Evolutionary conservation across 2,113 vertebrate genomes (phyloP), one percentile per base, ranked within the genome.

Genomic region (Microcebus ravelobensis): DNA sequence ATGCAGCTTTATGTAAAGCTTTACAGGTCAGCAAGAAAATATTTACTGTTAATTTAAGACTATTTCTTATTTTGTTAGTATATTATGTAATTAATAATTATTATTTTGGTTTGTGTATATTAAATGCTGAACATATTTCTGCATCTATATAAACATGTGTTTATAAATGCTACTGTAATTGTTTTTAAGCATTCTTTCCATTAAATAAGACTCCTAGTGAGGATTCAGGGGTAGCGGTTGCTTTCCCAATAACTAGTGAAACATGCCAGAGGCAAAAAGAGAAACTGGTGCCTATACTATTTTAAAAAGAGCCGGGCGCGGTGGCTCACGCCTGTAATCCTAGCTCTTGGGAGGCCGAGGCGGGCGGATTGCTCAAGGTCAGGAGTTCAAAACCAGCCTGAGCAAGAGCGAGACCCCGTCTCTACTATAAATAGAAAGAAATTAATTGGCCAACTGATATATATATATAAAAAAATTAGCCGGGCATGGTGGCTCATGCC

Each of bases 1-100:
- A 98, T 29, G 98, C 99, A 8, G 99, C 99, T 65, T 98, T 99
- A 39, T 98, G 99, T 81, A 99, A 99, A 98, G 99, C 99, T 59
- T 97, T 99, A 70, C 99, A 99, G 99, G 99, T 99, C 21, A 96
- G 98, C 34, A 74, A 74, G 85, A 57, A 86, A 73, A 57, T 36
- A 0, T 27, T 70, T 90, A 55, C n/a, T 88, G 18, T 81, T 93
- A 61, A 67, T 79, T 63, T 85, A 61, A 87, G 48, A 76, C 31
- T 59, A 4, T 87, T 21, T 39, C 59, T 79, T 65, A 29, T 25
- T 90, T 86, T 82, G 39, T 87, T 82, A 45, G 20, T 45, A 1
- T 29, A 36, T 55, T 87, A 9, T 63, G 10, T 86, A 65, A 27
- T 92, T 71, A 63, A 48, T 83, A 29, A 50, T 76, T 57, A 15